Evolutionary conservation across 2,888 invertebrate genomes (phyloP).

Genomic region (Coecobrya sp.): DNA sequence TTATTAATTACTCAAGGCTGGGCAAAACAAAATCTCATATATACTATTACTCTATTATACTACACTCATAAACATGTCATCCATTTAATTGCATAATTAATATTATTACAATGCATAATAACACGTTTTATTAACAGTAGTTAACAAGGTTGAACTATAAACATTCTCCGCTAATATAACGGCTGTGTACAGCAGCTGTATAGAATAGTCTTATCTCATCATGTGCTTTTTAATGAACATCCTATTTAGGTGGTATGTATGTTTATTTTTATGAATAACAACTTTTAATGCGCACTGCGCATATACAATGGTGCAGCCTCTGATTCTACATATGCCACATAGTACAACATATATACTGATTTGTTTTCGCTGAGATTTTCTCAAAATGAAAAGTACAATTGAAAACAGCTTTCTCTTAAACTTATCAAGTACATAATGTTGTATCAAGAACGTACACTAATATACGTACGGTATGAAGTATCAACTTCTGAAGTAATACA

Average conservation of each 20-base stretch:
- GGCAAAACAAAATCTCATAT: background rate
- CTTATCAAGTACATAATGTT: background rate
- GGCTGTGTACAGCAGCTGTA: background rate
- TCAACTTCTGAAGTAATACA: too few relatives aligned
- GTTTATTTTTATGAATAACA: slow-evolving; percentile 1
- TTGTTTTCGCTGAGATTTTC: background rate
- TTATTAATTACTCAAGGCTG: background rate
- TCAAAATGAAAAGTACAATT: background rate
- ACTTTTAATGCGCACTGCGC: slow-evolving; percentile 25
- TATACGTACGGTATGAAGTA: background rate
- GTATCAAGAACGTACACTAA: background rate
- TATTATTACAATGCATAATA: background rate
- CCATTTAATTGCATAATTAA: background rate
- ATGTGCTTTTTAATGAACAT: slow-evolving; percentile 20
- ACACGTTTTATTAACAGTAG: slow-evolving; percentile 29
- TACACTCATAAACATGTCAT: background rate
- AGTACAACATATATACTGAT: background rate
- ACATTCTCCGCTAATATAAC: background rate
- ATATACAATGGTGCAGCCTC: background rate
- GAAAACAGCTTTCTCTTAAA: background rate
- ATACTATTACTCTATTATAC: too few relatives aligned
- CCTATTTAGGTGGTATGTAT: slow-evolving; percentile 39
- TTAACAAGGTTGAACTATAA: slow-evolving; percentile 36
- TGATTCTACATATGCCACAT: background rate
- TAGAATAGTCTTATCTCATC: slow-evolving; percentile 16